These are phyloP conservation scores for Drosophila prosaltans DNA, from an alignment of 1,140 invertebrate genomes.

Conservation along the genomic window DNA sequence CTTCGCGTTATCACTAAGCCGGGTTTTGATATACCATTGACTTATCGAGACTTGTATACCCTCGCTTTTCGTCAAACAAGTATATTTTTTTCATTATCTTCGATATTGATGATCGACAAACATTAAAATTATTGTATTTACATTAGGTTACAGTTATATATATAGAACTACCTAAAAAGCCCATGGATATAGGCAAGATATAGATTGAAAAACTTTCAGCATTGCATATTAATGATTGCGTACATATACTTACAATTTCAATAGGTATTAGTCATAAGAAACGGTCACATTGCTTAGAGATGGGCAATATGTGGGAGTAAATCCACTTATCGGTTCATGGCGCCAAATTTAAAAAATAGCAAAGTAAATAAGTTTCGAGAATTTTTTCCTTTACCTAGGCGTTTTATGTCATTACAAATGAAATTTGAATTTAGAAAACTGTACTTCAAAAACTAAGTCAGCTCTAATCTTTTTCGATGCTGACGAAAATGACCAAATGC, in stretches of 20 bases:
- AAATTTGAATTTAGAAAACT: constrained; percentile 25
- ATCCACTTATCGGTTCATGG: neutral
- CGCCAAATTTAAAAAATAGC: neutral
- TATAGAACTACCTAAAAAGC: neutral
- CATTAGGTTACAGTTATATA: neutral
- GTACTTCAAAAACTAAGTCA: constrained; percentile 9
- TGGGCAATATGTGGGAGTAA: neutral
- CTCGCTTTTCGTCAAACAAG: neutral
- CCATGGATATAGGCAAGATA: neutral
- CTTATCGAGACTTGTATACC: neutral
- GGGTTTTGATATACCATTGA: neutral
- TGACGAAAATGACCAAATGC: constrained; percentile 76
- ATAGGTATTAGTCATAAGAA: neutral
- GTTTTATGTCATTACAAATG: constrained; percentile 25
- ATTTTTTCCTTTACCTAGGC: neutral
- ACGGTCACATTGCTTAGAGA: neutral
- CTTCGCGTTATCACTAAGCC: constrained; percentile 2
- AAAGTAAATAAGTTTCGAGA: neutral
- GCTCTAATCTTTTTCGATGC: constrained; percentile 13
- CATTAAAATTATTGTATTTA: neutral
- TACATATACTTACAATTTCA: neutral
- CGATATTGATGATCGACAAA: neutral
- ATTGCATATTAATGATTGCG: too few species aligned
- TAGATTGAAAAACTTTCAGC: neutral
- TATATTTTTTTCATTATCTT: neutral